Conservation (phyloP, 2,113 vertebrate species). For the Triplophysa tibetana region DNA sequence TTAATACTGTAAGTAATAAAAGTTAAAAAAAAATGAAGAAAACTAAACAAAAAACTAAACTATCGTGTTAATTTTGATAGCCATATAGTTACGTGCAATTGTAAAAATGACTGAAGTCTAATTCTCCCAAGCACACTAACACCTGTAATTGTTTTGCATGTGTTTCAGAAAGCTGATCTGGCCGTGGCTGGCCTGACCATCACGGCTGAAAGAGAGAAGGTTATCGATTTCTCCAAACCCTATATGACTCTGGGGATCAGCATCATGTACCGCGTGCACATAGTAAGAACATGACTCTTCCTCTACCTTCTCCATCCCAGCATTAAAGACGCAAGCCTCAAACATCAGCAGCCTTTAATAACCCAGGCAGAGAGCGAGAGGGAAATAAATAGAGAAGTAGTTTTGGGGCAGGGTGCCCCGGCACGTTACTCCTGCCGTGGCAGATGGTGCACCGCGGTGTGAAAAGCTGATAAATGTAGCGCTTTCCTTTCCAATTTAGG, state of each 20-base stretch:
- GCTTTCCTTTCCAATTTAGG: slow-evolving; percentile 43
- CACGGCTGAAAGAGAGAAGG: slow-evolving; percentile 94
- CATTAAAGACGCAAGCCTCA: not conserved
- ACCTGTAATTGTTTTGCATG: slow-evolving; percentile 30
- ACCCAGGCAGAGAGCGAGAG: not conserved
- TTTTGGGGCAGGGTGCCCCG: not conserved
- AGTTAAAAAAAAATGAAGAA: no score
- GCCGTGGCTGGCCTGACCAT: slow-evolving; percentile 95
- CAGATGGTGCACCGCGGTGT: slow-evolving; percentile 35
- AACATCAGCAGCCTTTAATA: not conserved
- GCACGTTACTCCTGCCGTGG: not conserved
- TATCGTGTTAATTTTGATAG: no score
- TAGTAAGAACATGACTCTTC: slow-evolving; percentile 79
- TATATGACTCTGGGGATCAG: slow-evolving; percentile 98
- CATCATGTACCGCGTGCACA: slow-evolving; percentile 95
- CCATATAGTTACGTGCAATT: no score
- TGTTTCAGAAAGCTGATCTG: slow-evolving; percentile 92
- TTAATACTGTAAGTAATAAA: no score
- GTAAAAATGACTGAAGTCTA: not conserved
- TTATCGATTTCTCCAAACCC: slow-evolving; percentile 98
- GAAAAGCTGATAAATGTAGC: slow-evolving; percentile 45
- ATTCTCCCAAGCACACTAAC: not conserved
- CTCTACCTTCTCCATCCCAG: slow-evolving; percentile 1
- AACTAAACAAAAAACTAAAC: no score
- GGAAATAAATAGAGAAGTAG: slow-evolving; percentile 26